Percentiles rank a stretch among this genome's conserved stretches.
phyloP scores from a whole-genome alignment of 2,888 invertebrate species.

The Hemistola chrysoprasaria region DNA sequence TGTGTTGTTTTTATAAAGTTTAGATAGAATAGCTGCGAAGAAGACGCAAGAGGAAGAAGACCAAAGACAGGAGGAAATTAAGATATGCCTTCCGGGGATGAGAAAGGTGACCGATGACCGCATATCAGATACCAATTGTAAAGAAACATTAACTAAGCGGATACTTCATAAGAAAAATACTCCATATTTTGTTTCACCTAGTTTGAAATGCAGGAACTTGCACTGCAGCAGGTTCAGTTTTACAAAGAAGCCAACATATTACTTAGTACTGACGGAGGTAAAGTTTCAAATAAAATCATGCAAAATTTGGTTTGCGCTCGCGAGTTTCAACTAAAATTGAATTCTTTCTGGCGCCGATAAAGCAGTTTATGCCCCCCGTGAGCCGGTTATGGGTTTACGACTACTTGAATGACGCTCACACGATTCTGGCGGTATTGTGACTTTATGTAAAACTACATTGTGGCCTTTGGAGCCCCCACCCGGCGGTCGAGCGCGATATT shows the following conservation, averaged over 20 bases:
- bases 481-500: too few species aligned
- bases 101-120: too few species aligned
- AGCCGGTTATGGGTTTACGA: conserved; percentile 32
- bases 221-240: conserved; percentile 3
- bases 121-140: too few species aligned
- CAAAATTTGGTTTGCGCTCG: conserved; percentile 18
- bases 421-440: conserved; percentile 5
- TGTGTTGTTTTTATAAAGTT: not conserved
- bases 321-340: conserved; percentile 33
- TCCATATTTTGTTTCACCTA: not conserved
- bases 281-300: conserved; percentile 30
- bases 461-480: not conserved
- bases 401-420: conserved; percentile 15
- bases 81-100: too few species aligned
- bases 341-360: conserved; percentile 33
- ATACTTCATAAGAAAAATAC: too few species aligned
- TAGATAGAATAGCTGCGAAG: too few species aligned
- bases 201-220: not conserved
- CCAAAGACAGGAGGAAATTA: too few species aligned
- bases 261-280: conserved; percentile 22
- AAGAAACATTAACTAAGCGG: too few species aligned
- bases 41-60: too few species aligned
- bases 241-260: conserved; percentile 25
- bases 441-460: conserved; percentile 14
- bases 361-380: conserved; percentile 33